Conservation (phyloP, 2,797 vertebrate species). For the Anguilla marmorata region DNA sequence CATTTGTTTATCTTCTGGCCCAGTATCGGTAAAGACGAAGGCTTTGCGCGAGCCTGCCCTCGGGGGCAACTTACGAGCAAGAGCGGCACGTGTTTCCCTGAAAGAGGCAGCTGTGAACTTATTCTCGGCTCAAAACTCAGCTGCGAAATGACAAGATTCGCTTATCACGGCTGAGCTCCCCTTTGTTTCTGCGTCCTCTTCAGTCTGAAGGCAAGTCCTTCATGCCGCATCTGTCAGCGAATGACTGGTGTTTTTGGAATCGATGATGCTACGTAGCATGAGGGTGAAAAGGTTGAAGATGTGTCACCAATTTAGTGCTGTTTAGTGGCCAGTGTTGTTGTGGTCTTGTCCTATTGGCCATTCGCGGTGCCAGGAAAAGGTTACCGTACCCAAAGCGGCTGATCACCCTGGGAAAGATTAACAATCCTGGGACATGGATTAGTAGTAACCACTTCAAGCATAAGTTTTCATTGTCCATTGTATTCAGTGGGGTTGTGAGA, state of each 20-base stretch:
- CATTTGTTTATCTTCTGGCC: background rate
- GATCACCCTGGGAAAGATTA: background rate
- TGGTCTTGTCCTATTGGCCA: background rate
- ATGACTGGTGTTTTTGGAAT: background rate
- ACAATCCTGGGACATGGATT: background rate
- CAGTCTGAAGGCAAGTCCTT: background rate
- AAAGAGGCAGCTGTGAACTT: background rate
- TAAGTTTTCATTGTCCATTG: background rate
- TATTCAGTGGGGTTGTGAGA: background rate
- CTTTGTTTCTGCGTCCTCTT: background rate
- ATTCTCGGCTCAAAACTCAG: background rate
- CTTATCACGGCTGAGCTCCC: background rate
- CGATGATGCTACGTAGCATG: background rate
- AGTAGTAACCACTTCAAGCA: background rate
- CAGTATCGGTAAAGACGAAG: background rate
- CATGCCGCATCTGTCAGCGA: background rate
- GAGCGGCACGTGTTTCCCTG: background rate
- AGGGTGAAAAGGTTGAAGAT: conserved; percentile 46
- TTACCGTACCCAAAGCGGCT: background rate
- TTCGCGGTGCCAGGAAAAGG: background rate
- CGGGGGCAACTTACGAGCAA: background rate
- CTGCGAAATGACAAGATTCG: background rate
- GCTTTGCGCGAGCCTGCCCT: background rate
- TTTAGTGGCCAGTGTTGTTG: conserved; percentile 8
- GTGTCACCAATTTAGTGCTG: conserved; percentile 23